A percentile compares a stretch with the other conserved stretches of the same genome.
These are phyloP conservation scores for Lerista edwardsae DNA, from an alignment of 2,797 vertebrate species.

Conservation along the genomic window DNA sequence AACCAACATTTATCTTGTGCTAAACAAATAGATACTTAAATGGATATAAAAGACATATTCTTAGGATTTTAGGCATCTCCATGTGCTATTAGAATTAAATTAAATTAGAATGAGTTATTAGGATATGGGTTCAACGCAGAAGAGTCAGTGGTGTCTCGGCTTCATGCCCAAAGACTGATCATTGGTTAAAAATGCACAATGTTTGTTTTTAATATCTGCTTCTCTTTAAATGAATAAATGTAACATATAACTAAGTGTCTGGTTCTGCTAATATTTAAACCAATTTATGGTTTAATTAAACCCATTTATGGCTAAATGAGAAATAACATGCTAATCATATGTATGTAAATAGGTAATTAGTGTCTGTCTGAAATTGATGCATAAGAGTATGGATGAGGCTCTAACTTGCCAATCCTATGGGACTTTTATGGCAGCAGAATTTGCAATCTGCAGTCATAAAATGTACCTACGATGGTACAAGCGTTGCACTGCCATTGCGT, in stretches of 20 bases:
- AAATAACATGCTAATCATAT: neutral
- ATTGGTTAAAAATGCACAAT: neutral
- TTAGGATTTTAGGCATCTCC: neutral
- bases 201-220: neutral
- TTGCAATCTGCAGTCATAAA: neutral
- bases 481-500: too few species aligned
- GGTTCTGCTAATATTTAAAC: neutral
- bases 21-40: slow-evolving; percentile 7
- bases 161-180: slow-evolving; percentile 9
- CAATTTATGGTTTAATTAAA: too few species aligned
- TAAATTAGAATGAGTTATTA: neutral
- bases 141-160: neutral
- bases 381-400: neutral
- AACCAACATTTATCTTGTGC: neutral
- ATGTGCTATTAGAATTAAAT: neutral
- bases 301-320: neutral
- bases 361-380: neutral
- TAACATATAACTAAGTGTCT: neutral
- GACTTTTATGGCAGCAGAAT: neutral
- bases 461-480: too few species aligned
- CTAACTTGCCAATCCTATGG: neutral
- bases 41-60: neutral
- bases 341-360: neutral
- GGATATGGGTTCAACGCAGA: neutral
- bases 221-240: neutral